Base-by-base conservation (phyloP, 2,113 vertebrate genomes). In the Elgaria multicarinata region DNA sequence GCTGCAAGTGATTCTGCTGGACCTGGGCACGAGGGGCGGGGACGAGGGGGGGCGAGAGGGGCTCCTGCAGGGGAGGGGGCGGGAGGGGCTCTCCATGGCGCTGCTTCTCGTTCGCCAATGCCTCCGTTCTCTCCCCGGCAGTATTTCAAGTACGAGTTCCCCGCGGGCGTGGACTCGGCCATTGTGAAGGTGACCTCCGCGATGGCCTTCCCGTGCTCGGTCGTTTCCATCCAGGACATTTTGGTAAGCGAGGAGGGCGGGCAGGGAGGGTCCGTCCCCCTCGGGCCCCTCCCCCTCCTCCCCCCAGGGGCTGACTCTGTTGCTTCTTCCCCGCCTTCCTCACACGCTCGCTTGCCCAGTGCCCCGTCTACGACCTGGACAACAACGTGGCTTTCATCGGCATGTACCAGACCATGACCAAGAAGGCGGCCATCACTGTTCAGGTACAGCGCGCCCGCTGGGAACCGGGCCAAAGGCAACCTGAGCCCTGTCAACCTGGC, bases 341-440 rank as follows among this genome's bases (percentile, higher is more conserved):
- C n/a, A n/a, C n/a, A n/a, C n/a, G n/a, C n/a, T n/a, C n/a, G n/a
- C n/a, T 39, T 28, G 24, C 0, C 0, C 88, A 99, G 99, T 99
- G 99, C 88, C 99, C 99, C 0, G 99, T 99, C 79, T 99, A 98
- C 0, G 99, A 99, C 92, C 94, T 99, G 88, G 99, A 99, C 97
- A 99, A 99, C 96, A 99, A 99, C 0, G 99, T 99, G 89, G 99
- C 98, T 90, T 99, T 99, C 95, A 98, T 98, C 0, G 99, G 99
- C 91, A 99, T 99, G 98, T 99, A 99, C 96, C 99, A 99, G 97
- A 99, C 99, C 2, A 99, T 99, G 98, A 99, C 99, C 0, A 99
- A 98, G 97, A 99, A 98, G 95, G 98, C 98, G 0, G 99, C 99
- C 86, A 99, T 99, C 95, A 99, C 99, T 0, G 99, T 99, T 87